Evolutionary conservation across 2,888 invertebrate species (phyloP).

Genomic region (Patella caerulea): DNA sequence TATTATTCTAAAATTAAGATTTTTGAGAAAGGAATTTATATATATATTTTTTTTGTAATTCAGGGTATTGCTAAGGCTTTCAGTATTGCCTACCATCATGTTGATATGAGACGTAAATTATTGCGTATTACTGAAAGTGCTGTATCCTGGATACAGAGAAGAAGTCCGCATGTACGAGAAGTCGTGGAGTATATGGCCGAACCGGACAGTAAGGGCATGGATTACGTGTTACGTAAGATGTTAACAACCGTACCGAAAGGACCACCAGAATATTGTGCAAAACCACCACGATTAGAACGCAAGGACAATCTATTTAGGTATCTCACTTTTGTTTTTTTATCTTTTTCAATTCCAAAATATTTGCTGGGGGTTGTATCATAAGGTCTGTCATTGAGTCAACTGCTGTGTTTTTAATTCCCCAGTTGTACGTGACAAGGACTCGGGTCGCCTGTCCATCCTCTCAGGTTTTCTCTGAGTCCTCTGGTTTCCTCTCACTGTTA

Average conservation of each 20-base stretch:
- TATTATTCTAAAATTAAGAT: too few species aligned
- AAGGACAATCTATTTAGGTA: conserved; percentile 71
- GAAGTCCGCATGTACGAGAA: conserved; percentile 64
- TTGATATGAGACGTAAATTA: conserved; percentile 67
- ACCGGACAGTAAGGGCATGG: conserved; percentile 56
- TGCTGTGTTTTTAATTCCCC: too few species aligned
- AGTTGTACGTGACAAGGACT: too few species aligned
- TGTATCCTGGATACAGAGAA: conserved; percentile 68
- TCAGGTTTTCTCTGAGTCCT: too few species aligned
- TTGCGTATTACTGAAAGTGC: conserved; percentile 69
- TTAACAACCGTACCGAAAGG: conserved; percentile 65
- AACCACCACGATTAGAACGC: conserved; percentile 64
- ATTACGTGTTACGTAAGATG: conserved; percentile 67
- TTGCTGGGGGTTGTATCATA: too few species aligned
- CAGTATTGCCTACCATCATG: conserved; percentile 69
- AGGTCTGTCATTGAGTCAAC: too few species aligned
- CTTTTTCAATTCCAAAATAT: too few species aligned
- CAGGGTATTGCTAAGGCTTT: conserved; percentile 70
- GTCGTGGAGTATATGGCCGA: conserved; percentile 68
- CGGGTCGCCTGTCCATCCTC: too few species aligned
- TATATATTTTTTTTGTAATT: conserved; percentile 1
- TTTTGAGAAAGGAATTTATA: background rate
- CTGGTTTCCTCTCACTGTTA: too few species aligned
- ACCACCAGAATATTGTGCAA: conserved; percentile 49
- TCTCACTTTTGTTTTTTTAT: background rate